Evolutionary conservation across 2,113 vertebrate species (phyloP), one percentile per base, ranked within the genome.

Genomic region (Menura novaehollandiae): DNA sequence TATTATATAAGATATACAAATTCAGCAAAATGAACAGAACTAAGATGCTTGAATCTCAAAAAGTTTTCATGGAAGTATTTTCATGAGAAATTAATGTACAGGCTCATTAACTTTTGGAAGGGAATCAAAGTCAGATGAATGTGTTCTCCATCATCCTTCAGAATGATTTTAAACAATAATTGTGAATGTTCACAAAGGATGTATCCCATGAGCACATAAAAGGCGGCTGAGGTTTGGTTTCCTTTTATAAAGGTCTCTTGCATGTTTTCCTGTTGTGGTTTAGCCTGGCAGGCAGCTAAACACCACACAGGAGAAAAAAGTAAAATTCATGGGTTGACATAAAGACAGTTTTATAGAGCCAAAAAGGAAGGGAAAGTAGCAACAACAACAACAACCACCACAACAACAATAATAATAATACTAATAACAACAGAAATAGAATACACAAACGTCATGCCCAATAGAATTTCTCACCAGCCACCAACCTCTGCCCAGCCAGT

Each of bases 41-140:
- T 28, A 68, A 63, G 62, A 68, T 35, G 10, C 30, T 73, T 72
- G 60, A 63, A 71, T 63, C 28, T 81, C 44, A 53, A 47, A 46
- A 67, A 58, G 6, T 28, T 91, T 87, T 69, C 44, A 13, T 69
- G 63, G n/a, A 60, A 76, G 8, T 84, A 41, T 88, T 91, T 74
- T 67, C 8, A 51, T 63, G 28, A 74, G 69, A 95, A 95, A 85
- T 11, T 87, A 66, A 78, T 28, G 22, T 62, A 74, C 8, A 46
- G 32, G 51, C 37, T 71, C 46, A 58, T 89, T 94, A 85, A 93
- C n/a, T 90, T 88, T 60, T 67, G 60, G 43, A 95, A 63, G 28
- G 10, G 39, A 75, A 74, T 67, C 67, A 59, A 72, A 85, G 23
- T 39, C 55, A 71, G 32, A 66, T 49, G 10, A 67, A 62, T 30